Percentiles rank a stretch among this genome's conserved stretches.
These are phyloP conservation scores for Listronotus bonariensis DNA, from an alignment of 1,140 invertebrate genomes.

Conservation along the genomic window DNA sequence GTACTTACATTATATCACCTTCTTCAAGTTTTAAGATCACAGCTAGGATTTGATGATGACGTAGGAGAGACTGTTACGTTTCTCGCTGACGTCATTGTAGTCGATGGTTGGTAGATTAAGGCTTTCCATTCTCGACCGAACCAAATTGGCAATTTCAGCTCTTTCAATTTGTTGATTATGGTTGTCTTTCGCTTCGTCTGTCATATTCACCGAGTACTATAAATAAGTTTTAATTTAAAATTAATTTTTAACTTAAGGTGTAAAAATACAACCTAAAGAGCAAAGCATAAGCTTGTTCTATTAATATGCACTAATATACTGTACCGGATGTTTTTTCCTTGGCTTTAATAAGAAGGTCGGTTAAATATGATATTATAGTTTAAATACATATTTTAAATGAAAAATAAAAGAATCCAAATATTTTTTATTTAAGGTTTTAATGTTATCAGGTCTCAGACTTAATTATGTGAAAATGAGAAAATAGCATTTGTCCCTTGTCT, in stretches of 20 bases:
- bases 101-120: constrained; percentile 86
- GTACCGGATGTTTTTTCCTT: neutral
- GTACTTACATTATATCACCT: constrained; percentile 90
- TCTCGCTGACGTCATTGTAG: constrained; percentile 92
- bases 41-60: constrained; percentile 98
- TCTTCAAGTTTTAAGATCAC: constrained; percentile 95
- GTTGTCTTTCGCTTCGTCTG: constrained; percentile 83
- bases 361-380: no score
- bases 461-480: no score
- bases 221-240: constrained; percentile 4
- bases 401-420: no score
- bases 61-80: constrained; percentile 90
- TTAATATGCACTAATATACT: neutral
- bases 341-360: no score
- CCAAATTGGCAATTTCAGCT: constrained; percentile 93
- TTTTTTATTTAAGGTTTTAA: no score
- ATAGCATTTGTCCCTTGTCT: no score
- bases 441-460: no score
- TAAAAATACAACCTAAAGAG: neutral
- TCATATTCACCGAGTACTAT: constrained; percentile 80
- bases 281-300: neutral
- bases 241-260: neutral
- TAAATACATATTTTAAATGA: no score
- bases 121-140: constrained; percentile 91
- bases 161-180: constrained; percentile 89